Evolutionary conservation across 1,140 invertebrate species (phyloP).

Genomic region (Venustaconcha ellipsiformis): DNA sequence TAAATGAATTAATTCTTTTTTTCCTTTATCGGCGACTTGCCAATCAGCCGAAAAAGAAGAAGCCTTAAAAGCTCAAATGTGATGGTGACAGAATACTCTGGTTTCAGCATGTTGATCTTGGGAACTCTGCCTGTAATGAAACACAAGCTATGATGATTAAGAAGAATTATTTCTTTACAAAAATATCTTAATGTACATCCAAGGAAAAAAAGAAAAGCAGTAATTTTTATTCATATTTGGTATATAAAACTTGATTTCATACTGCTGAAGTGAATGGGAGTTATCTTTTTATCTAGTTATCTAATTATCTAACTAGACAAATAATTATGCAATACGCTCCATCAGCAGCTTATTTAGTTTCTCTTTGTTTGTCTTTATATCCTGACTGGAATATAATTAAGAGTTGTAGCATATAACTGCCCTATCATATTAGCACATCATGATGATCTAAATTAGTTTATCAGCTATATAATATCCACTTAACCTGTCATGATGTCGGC

Average conservation of each 20-base stretch:
- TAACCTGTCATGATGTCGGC: conserved; percentile 64
- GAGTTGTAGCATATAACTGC: not conserved
- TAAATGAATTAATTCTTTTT: conserved; percentile 13
- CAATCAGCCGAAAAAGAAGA: conserved; percentile 30
- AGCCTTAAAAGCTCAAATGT: conserved; percentile 53
- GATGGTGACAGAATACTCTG: conserved; percentile 58
- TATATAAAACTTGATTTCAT: not conserved
- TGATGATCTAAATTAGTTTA: not conserved
- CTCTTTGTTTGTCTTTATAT: not conserved
- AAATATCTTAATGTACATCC: too few relatives aligned
- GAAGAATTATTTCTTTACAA: too few relatives aligned
- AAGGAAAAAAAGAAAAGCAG: too few relatives aligned
- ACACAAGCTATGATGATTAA: not conserved
- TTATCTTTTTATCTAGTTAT: too few relatives aligned
- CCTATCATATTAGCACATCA: not conserved
- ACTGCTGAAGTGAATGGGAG: not conserved
- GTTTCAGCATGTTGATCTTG: conserved; percentile 54
- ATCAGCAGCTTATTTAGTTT: not conserved
- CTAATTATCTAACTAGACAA: not conserved
- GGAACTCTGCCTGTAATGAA: conserved; percentile 51
- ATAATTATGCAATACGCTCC: not conserved
- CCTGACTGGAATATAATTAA: too few relatives aligned
- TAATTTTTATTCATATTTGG: too few relatives aligned
- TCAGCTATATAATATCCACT: too few relatives aligned
- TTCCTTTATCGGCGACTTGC: conserved; percentile 18